Evolutionary conservation across 2,797 vertebrate genomes (phyloP), one percentile per base, ranked within the genome.

Genomic region (Pantherophis vulpinus): DNA sequence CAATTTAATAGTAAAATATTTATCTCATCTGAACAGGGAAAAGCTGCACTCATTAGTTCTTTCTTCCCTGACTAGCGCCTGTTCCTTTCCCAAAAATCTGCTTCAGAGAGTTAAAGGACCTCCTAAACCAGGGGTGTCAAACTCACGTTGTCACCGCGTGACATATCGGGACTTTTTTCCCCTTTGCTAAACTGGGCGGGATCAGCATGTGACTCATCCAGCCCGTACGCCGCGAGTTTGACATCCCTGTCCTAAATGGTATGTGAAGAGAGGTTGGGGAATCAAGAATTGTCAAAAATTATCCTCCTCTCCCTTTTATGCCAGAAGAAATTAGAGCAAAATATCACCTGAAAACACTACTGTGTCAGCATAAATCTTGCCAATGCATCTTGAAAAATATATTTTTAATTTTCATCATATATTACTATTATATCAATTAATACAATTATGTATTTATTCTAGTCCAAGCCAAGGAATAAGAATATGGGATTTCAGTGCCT

Each of bases 221-320:
- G 51, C 51, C 51, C 1, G 1, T 54, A 2, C 0, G 0, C 9
- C 0, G 1, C 51, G 51, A 54, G 51, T 10, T 54, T 54, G 51
- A 54, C 51, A 54, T 9, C 9, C 51, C 51, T 54, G 51, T 37
- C 66, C 66, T 18, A 74, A 74, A 74, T 6, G 0, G n/a, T 37
- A n/a, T 32, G n/a, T 37, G 66, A 74, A 37, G 16, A 74, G 16
- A 74, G 32, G n/a, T n/a, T 74, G 66, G n/a, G 14, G 66, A 74
- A 37, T 70, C 66, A 70, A 74, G 14, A 74, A 74, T 74, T 37
- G 70, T 74, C 32, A 74, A 74, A 74, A 37, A 32, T 74, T 74
- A 37, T 20, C 7, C 32, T 42, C 32, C 6, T 79, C 32, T 79
- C 32, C 70, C 8, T 79, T 61, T 79, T 79, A 79, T 42, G 70